Evolutionary conservation across 2,113 vertebrate species (phyloP), one percentile per base, ranked within the genome.

Genomic region (Oreochromis aureus): DNA sequence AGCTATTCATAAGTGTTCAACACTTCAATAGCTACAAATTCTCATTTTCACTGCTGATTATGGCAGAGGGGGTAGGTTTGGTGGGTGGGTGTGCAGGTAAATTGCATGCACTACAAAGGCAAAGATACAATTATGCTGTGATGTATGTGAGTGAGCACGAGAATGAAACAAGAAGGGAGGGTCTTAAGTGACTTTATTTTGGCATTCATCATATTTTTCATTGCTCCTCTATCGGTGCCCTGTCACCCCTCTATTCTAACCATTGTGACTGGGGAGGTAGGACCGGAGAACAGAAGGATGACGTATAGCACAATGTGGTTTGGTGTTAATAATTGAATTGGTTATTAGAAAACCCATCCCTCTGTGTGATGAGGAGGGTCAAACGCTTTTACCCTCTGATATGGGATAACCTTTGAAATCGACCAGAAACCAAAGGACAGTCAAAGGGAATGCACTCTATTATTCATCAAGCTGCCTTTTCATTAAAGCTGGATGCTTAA

Each of bases 361-460:
- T 78, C 58, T 30, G 24, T 2, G 55, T 2, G 30, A 39, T 16
- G 46, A 44, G 7, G 27, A 39, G 87, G 91, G 92, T 91, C 89
- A 92, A 87, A 83, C 1, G 59, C 83, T 87, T 87, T 88, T 39
- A 90, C 66, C 89, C 58, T 58, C 58, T 80, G 76, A 89, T 91
- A 78, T 30, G 81, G 83, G 59, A 87, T 90, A 51, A 90, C 94
- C 93, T 90, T 90, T 85, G 82, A 80, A 87, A 89, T 93, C 53
- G 15, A 91, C 91, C 81, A 91, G 81, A 88, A 87, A 85, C n/a
- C 82, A 76, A 83, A 86, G 78, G 73, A 53, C 87, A 78, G 59
- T 73, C 58, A 88, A 85, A 88, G 58, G 19, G 9, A 80, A 83
- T 4, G n/a, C 7, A 5, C 32, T 93, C 59, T 78, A 90, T 90